These are phyloP conservation scores for Petrocephalus microphthalmus DNA, from an alignment of 2,113 vertebrate genomes.

Conservation along the genomic window DNA sequence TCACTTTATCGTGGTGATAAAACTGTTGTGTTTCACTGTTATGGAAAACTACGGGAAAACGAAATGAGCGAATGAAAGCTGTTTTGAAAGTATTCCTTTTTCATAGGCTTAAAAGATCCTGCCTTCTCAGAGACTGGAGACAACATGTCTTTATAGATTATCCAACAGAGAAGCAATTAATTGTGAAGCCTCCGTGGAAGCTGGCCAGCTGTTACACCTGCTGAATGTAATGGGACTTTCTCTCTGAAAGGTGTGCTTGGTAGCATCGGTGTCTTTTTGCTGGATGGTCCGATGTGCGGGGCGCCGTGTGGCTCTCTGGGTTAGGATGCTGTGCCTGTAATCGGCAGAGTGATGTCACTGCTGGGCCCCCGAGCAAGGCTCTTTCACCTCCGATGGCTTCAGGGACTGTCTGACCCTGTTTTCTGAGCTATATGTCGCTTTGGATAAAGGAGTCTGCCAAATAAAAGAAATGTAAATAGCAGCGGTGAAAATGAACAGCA, in stretches of 20 bases:
- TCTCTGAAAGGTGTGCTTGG: background rate
- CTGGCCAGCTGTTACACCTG: conserved; percentile 22
- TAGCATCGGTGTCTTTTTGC: background rate
- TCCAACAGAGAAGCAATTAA: conserved; percentile 32
- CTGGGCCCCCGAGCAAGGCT: background rate
- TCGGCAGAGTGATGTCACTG: background rate
- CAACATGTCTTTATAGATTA: conserved; percentile 32
- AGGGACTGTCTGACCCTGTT: background rate
- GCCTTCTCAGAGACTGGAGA: conserved; percentile 18
- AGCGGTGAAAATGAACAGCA: background rate
- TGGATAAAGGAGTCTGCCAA: background rate
- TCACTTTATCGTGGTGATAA: conserved; percentile 2
- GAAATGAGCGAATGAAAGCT: background rate
- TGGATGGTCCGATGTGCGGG: background rate
- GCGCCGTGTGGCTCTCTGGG: background rate
- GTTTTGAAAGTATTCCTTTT: background rate
- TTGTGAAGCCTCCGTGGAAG: conserved; percentile 19
- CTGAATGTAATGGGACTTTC: conserved; percentile 29
- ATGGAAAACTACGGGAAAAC: background rate
- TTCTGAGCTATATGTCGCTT: background rate
- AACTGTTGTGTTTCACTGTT: background rate
- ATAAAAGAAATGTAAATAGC: background rate
- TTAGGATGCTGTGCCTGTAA: background rate
- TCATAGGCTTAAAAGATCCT: background rate
- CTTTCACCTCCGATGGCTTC: background rate